Percentiles rank a stretch among this genome's conserved stretches.
Conservation (phyloP, 2,113 vertebrate genomes). For the Phainopepla nitens region DNA sequence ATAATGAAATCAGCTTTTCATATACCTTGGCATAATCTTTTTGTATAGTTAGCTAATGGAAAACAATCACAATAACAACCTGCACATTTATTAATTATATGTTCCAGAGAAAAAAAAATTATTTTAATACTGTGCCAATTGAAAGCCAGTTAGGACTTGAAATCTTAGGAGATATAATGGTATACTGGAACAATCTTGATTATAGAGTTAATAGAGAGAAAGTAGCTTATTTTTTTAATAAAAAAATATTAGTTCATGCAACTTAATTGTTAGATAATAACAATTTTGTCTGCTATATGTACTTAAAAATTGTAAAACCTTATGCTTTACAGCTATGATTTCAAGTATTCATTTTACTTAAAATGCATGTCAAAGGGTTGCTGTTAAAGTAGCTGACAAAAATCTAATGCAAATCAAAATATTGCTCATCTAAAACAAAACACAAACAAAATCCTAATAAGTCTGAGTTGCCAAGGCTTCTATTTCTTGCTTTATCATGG, state of each 20-base stretch:
- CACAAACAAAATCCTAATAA: background rate
- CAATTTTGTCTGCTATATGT: background rate
- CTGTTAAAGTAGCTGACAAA: background rate
- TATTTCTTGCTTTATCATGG: background rate
- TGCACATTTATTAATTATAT: background rate
- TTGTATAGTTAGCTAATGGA: background rate
- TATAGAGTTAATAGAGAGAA: background rate
- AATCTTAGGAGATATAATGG: background rate
- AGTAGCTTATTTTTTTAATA: background rate
- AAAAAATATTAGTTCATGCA: constrained; percentile 9
- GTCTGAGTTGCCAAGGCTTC: background rate
- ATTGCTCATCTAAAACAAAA: background rate
- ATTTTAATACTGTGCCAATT: background rate
- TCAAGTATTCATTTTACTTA: background rate
- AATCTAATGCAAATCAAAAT: background rate
- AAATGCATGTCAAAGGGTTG: background rate
- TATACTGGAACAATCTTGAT: background rate
- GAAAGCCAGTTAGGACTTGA: background rate
- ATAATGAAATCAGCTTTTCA: background rate
- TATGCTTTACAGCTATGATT: background rate
- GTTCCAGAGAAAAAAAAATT: background rate
- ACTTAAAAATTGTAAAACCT: background rate
- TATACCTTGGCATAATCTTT: background rate
- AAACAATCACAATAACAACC: background rate
- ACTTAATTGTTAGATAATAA: background rate